Evolutionary conservation across 2,888 invertebrate genomes (phyloP).

Genomic region (Cosmia trapezina): DNA sequence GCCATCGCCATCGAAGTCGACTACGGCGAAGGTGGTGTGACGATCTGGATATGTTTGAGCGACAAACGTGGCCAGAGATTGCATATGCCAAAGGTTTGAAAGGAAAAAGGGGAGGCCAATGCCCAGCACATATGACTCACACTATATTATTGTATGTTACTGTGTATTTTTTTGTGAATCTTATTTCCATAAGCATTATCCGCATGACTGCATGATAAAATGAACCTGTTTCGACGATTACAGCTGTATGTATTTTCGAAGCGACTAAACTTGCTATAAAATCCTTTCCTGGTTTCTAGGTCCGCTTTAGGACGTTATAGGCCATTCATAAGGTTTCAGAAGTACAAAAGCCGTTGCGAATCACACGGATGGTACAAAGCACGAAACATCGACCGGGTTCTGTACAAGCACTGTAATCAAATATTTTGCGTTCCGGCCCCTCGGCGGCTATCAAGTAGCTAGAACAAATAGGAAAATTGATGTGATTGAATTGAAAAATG

Average conservation of each 20-base stretch:
- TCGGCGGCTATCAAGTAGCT: constrained; percentile 26
- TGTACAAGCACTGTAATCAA: constrained; percentile 43
- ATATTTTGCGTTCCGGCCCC: constrained; percentile 45
- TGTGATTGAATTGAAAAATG: constrained; percentile 52
- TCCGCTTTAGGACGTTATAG: not conserved
- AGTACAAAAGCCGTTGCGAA: not conserved
- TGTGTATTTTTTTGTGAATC: constrained; percentile 1
- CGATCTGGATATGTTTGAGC: not conserved
- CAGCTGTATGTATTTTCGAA: constrained; percentile 3
- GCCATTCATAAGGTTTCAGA: constrained; percentile 2
- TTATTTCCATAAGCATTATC: constrained; percentile 1
- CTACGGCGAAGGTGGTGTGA: no score
- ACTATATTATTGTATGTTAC: not conserved
- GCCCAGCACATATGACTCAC: not conserved
- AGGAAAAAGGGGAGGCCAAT: not conserved
- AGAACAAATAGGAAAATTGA: constrained; percentile 57
- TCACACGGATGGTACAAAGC: not conserved
- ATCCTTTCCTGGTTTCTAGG: not conserved
- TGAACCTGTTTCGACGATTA: not conserved
- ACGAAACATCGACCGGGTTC: not conserved
- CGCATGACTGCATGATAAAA: not conserved
- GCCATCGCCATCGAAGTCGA: not conserved
- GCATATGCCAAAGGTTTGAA: not conserved
- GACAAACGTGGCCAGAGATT: not conserved
- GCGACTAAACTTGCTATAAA: not conserved